Percentiles rank a stretch among this genome's conserved stretches.
These are phyloP conservation scores for Manis pentadactyla DNA, from an alignment of 2,797 vertebrate genomes.

Conservation along the genomic window DNA sequence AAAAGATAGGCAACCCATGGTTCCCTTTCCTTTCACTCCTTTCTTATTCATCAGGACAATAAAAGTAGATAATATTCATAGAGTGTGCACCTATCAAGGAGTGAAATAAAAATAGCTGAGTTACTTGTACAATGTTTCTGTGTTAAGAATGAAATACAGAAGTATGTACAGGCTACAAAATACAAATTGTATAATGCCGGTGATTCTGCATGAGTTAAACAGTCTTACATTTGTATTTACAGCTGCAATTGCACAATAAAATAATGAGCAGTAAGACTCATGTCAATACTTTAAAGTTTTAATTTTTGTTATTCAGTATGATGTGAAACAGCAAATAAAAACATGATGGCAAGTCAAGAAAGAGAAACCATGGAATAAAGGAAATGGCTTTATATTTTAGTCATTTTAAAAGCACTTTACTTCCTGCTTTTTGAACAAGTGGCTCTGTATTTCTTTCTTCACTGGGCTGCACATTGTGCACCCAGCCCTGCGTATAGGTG, in stretches of 20 bases:
- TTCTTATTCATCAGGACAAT: neutral
- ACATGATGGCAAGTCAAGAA: neutral
- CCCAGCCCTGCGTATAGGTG: neutral
- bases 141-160: slow-evolving; percentile 26
- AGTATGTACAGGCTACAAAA: neutral
- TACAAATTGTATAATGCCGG: neutral
- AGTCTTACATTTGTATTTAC: neutral
- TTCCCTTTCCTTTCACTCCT: neutral
- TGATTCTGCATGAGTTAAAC: neutral
- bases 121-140: neutral
- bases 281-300: slow-evolving; percentile 1
- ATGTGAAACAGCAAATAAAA: slow-evolving; percentile 41
- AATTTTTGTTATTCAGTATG: slow-evolving; percentile 36
- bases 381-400: slow-evolving; percentile 1
- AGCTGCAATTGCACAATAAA: neutral
- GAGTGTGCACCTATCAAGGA: neutral
- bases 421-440: slow-evolving; percentile 27
- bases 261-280: neutral
- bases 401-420: neutral
- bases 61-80: neutral
- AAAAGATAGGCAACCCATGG: neutral
- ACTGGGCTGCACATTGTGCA: neutral
- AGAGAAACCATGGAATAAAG: neutral
- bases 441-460: neutral
- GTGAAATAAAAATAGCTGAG: slow-evolving; percentile 3